A percentile compares a stretch with the other conserved stretches of the same genome.
Conservation (phyloP, 2,888 invertebrate genomes). For the Pammene fasciana region DNA sequence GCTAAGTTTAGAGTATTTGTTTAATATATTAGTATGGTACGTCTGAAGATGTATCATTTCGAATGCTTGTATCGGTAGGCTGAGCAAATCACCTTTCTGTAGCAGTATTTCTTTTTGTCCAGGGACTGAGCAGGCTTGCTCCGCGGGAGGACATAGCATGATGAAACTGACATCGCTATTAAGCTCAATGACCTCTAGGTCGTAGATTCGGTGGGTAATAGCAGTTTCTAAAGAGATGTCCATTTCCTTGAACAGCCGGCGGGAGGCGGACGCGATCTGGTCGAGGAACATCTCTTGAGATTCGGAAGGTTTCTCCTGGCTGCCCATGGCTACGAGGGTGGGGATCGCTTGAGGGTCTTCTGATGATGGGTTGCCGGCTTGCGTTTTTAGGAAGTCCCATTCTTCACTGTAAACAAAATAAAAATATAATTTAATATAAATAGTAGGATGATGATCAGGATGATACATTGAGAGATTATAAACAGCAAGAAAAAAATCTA, state of each 20-base stretch:
- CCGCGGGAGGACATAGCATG: conserved; percentile 95
- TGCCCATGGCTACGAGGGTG: conserved; percentile 63
- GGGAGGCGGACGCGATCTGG: conserved; percentile 88
- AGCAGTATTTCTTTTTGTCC: conserved; percentile 93
- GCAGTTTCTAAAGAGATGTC: conserved; percentile 89
- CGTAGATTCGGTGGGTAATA: conserved; percentile 91
- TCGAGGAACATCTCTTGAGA: conserved; percentile 92
- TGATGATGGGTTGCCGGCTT: conserved; percentile 64
- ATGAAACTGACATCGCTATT: conserved; percentile 95
- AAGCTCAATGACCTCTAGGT: conserved; percentile 96
- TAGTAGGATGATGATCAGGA: too few relatives aligned
- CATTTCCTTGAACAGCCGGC: conserved; percentile 91
- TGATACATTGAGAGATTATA: too few relatives aligned
- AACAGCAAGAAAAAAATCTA: too few relatives aligned
- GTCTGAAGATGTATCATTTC: conserved; percentile 98
- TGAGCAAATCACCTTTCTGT: conserved; percentile 92
- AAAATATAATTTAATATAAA: too few relatives aligned
- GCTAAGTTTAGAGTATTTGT: conserved; percentile 95
- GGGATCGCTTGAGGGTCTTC: conserved; percentile 66
- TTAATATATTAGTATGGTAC: conserved; percentile 95
- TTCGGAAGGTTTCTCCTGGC: conserved; percentile 84
- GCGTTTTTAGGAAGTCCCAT: conserved; percentile 94
- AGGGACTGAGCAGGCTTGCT: conserved; percentile 95
- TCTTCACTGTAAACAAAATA: conserved; percentile 89
- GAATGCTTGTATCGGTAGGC: conserved; percentile 96